Percentiles rank a stretch among this genome's conserved stretches.
These are phyloP conservation scores for Nothobranchius kuhntae DNA, from an alignment of 2,113 vertebrate species.

Conservation along the genomic window DNA sequence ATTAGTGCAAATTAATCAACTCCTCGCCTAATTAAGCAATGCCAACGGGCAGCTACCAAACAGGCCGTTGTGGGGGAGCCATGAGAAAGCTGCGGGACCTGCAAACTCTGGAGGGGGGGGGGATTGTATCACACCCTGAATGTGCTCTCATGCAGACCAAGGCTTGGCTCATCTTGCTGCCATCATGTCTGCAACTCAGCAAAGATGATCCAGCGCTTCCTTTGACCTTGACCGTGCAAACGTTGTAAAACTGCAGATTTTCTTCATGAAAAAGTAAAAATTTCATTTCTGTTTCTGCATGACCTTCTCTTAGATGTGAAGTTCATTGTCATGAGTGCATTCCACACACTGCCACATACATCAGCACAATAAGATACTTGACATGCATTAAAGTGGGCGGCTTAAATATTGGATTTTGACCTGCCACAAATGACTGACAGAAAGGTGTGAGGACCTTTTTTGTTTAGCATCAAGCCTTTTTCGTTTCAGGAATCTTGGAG, in stretches of 20 bases:
- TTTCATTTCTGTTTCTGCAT: too few relatives aligned
- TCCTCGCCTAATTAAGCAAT: conserved; percentile 99
- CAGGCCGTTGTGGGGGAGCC: conserved; percentile 86
- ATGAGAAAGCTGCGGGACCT: conserved; percentile 92
- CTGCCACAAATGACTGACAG: conserved; percentile 13
- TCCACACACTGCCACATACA: neutral
- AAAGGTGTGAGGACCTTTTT: conserved; percentile 53
- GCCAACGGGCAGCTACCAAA: conserved; percentile 93
- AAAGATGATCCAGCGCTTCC: too few relatives aligned
- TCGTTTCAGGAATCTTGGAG: neutral
- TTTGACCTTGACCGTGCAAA: too few relatives aligned
- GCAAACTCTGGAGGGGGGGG: conserved; percentile 82
- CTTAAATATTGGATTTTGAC: conserved; percentile 23
- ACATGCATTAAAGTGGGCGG: conserved; percentile 35
- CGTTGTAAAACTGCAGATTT: too few relatives aligned
- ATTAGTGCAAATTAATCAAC: conserved; percentile 99
- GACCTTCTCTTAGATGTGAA: too few relatives aligned
- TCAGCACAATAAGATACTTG: conserved; percentile 44
- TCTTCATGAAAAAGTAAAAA: too few relatives aligned
- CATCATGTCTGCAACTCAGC: neutral
- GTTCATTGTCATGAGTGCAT: neutral
- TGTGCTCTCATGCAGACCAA: conserved; percentile 8
- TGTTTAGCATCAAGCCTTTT: conserved; percentile 1
- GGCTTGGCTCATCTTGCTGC: neutral
- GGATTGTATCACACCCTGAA: conserved; percentile 63